These are phyloP conservation scores for Tiliqua scincoides DNA, from an alignment of 2,113 vertebrate genomes.

Conservation along the genomic window DNA sequence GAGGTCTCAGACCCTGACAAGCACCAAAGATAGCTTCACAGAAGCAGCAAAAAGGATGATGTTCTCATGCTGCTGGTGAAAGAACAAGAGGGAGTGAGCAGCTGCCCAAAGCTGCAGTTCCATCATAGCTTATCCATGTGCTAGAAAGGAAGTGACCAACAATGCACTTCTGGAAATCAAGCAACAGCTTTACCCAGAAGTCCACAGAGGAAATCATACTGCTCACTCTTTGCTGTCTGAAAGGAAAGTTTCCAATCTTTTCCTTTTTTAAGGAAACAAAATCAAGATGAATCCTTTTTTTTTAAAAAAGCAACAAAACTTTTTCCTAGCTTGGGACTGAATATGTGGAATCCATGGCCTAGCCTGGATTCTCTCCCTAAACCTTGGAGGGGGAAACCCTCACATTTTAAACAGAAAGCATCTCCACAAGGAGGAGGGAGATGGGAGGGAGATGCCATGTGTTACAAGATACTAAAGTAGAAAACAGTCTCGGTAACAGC, in stretches of 20 bases:
- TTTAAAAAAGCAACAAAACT: not conserved
- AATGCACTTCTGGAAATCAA: slow-evolving; percentile 21
- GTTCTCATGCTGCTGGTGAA: too few species aligned
- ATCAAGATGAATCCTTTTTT: slow-evolving; percentile 23
- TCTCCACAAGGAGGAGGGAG: slow-evolving; percentile 26
- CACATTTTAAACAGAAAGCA: not conserved
- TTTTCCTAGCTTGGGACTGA: slow-evolving; percentile 1
- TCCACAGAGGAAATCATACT: not conserved
- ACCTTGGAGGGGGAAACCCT: not conserved
- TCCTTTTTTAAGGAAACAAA: not conserved
- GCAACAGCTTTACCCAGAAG: not conserved
- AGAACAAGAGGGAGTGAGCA: not conserved
- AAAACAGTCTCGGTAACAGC: slow-evolving; percentile 33
- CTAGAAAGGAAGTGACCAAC: not conserved
- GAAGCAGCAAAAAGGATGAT: not conserved
- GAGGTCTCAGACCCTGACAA: not conserved
- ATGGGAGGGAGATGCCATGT: slow-evolving; percentile 6
- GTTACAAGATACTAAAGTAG: slow-evolving; percentile 38
- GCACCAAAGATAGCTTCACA: not conserved
- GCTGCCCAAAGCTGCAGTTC: not conserved
- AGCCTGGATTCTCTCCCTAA: not conserved
- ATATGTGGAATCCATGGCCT: slow-evolving; percentile 12
- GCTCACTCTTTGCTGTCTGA: not conserved
- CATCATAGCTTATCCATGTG: not conserved
- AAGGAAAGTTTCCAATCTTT: not conserved